phyloP scores from a whole-genome alignment of 1,140 invertebrate genomes.

The Drosophila pseudoananassae region DNA sequence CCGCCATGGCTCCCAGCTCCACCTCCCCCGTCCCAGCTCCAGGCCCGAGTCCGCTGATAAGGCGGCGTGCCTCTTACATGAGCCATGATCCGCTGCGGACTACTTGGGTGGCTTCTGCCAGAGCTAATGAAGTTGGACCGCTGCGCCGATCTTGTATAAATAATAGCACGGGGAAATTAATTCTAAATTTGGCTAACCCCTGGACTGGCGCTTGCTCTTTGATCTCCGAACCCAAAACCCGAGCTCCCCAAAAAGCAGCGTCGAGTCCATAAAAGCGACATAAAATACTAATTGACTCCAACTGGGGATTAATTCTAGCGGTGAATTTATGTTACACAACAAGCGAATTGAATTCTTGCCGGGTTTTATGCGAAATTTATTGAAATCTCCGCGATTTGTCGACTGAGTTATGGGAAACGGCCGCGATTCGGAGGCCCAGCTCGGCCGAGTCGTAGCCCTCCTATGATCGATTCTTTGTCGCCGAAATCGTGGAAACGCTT shows the following conservation, averaged over 20 bases:
- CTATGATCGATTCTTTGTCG: conserved; percentile 69
- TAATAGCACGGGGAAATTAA: conserved; percentile 59
- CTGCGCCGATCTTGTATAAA: conserved; percentile 44
- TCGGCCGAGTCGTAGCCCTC: neutral
- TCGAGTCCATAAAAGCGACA: conserved; percentile 69
- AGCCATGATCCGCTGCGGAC: conserved; percentile 32
- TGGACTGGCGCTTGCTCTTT: conserved; percentile 47
- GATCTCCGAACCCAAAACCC: conserved; percentile 36
- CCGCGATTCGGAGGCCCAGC: neutral
- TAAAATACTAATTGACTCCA: conserved; percentile 80
- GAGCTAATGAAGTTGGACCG: conserved; percentile 67
- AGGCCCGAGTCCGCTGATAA: conserved; percentile 52
- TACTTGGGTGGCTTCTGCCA: conserved; percentile 71
- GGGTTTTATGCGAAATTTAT: conserved; percentile 73
- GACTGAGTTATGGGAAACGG: conserved; percentile 44
- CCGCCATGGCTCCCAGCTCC: conserved; percentile 1
- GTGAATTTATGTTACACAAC: conserved; percentile 81
- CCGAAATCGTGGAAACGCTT: conserved; percentile 51
- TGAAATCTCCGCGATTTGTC: conserved; percentile 57
- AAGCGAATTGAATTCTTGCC: conserved; percentile 68
- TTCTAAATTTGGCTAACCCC: conserved; percentile 58
- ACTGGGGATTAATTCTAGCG: conserved; percentile 71
- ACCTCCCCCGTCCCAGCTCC: conserved; percentile 16
- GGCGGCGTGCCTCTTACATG: conserved; percentile 77
- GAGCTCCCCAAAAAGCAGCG: conserved; percentile 11